Base-by-base conservation (phyloP, 2,888 invertebrate species). In the Charanyca ferruginea region DNA sequence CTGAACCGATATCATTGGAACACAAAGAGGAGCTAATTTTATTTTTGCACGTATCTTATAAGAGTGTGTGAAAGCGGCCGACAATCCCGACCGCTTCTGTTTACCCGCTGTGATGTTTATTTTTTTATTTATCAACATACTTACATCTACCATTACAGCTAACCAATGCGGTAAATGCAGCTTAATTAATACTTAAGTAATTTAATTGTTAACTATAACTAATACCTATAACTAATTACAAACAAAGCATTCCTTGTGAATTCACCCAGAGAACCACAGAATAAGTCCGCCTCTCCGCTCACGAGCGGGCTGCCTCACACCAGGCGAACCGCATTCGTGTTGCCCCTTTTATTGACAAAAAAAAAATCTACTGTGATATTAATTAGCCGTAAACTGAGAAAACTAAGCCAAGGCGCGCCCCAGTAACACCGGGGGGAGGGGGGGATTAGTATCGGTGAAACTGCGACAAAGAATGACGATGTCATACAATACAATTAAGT, bases 361-460 rank as follows among this genome's bases (percentile, higher is more conserved):
- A 57, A 20, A 47, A 41, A 9, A 35, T 59, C 20, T 49, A 42
- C 23, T 25, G 49, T 49, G 22, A n/a, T 11, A 42, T 32, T 61
- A 67, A 74, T 73, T 67, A 67, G 38, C 25, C 42, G 52, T 53
- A 52, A 57, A 57, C 42, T 20, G 52, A 52, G 38, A 61, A 72
- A 66, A 60, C 55, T 55, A 51, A 74, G 72, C 25, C 68, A 67
- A 73, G 68, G 74, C 23, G 53, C n/a, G n/a, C 23, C 35, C 22
- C n/a, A 6, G 20, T 9, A 48, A 20, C 11, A n/a, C 8, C 2
- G 41, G 11, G 28, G 32, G 52, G n/a, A n/a, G 16, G 18, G n/a
- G 22, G 16, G 28, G 16, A 3, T 20, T 20, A 8, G 38, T 22
- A 11, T 20, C n/a, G 1, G 42, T 28, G 75, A 47, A 28, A 38